Evolutionary conservation across 2,888 invertebrate species (phyloP), one percentile per base, ranked within the genome.

Genomic region (Cinara cedri): DNA sequence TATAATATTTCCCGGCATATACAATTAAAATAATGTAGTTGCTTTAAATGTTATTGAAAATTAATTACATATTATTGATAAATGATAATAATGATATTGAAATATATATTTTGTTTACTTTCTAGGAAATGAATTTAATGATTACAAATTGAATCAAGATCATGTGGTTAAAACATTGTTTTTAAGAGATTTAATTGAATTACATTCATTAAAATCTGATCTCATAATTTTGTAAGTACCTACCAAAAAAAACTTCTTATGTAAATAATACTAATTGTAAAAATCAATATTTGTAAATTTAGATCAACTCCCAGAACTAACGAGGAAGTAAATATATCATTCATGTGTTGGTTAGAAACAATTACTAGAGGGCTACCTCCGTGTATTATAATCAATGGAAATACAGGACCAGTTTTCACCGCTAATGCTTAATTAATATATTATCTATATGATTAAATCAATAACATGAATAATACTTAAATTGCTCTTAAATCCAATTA

Each of bases 141-240:
- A 78, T 26, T 87, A 94, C 81, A 85, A 89, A 46, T 90, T 90
- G 8, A 87, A 95, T 83, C 90, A 92, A 83, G 94, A 95, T 83
- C 95, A 96, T 87, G 97, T 96, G 0, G 90, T 93, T 86, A 89
- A 97, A 2, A 97, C 98, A 85, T 87, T 99, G 84, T 89, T 97
- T 82, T 89, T 98, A 82, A 89, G 97, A 63, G 98, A 99, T 86
- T 88, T 98, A 82, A 87, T 99, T 44, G 87, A 93, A 72, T 91
- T 95, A 85, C 93, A 98, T 87, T 98, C 97, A 0, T 90, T 88
- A 82, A 89, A 93, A 76, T 92, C 98, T 0, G 90, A 92, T 16
- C 89, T 99, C 82, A 90, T 99, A 83, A 95, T 98, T 76, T 96
- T 98, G 98, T 98, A 81, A 83, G 84, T 55, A 34, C 34, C 6